Conservation (phyloP, 2,888 invertebrate genomes). For the Caenorhabditis sp. region DNA sequence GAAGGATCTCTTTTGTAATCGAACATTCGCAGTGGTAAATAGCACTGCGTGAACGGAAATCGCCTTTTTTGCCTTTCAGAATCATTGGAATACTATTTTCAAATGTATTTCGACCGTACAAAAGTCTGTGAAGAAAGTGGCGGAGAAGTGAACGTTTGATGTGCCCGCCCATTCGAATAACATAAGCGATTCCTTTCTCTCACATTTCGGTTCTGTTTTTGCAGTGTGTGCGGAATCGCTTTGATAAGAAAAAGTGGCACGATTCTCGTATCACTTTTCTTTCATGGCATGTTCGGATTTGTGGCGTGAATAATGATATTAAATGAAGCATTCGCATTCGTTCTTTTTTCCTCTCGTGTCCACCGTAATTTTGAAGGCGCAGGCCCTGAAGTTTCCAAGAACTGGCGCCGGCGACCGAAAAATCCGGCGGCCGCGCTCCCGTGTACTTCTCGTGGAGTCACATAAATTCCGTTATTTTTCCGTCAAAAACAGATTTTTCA, state of each 20-base stretch:
- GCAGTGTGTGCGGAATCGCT: conserved; percentile 27
- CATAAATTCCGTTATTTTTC: background rate
- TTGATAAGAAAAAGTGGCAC: conserved; percentile 55
- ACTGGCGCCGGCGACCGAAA: conserved; percentile 6
- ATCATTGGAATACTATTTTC: conserved; percentile 42
- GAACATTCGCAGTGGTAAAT: conserved; percentile 39
- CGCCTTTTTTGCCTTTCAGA: conserved; percentile 12
- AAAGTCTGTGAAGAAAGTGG: conserved; percentile 16
- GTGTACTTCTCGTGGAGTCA: conserved; percentile 24
- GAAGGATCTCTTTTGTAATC: conserved; percentile 39
- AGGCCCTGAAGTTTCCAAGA: background rate
- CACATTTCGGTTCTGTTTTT: conserved; percentile 19
- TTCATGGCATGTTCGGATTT: conserved; percentile 45
- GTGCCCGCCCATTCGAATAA: conserved; percentile 1
- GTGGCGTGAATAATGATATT: conserved; percentile 22
- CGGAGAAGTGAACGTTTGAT: conserved; percentile 25
- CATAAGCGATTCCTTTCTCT: background rate
- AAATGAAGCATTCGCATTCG: background rate
- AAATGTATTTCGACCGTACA: conserved; percentile 37
- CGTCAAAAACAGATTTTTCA: background rate
- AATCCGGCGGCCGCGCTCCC: conserved; percentile 9
- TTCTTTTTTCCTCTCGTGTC: too few species aligned
- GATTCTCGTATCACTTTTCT: conserved; percentile 35
- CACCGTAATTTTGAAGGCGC: conserved; percentile 14
- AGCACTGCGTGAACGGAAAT: background rate